phyloP scores from a whole-genome alignment of 2,113 vertebrate genomes.

The Otolemur garnettii region DNA sequence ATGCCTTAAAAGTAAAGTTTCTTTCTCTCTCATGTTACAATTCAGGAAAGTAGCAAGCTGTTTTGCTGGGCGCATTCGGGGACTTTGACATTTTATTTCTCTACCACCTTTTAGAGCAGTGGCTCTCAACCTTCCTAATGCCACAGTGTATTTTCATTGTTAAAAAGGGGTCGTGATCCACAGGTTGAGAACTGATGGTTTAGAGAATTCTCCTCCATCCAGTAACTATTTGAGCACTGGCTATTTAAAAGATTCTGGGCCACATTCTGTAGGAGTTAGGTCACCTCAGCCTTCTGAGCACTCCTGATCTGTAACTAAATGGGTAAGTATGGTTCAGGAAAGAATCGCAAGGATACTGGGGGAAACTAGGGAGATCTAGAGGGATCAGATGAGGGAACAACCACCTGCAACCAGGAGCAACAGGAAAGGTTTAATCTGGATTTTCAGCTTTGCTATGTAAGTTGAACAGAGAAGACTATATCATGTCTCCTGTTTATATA shows the following conservation, averaged over 20 bases:
- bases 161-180: no score
- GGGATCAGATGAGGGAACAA: background rate
- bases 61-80: background rate
- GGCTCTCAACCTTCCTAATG: no score
- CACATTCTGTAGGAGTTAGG: background rate
- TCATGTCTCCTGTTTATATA: no score
- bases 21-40: background rate
- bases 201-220: background rate
- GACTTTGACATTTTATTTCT: background rate
- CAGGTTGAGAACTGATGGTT: background rate
- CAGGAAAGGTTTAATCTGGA: background rate
- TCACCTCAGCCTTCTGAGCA: background rate
- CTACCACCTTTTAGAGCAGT: background rate
- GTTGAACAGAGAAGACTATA: no score
- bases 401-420: background rate
- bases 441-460: no score
- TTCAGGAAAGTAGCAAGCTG: background rate
- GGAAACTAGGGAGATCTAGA: background rate
- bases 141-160: no score
- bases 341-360: background rate
- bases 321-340: background rate
- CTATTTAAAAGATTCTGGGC: background rate
- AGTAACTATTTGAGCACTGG: background rate
- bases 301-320: background rate
- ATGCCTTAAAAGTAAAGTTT: conserved; percentile 27